These are phyloP conservation scores for Morinoia aosen DNA, from an alignment of 2,888 invertebrate species.

Conservation along the genomic window DNA sequence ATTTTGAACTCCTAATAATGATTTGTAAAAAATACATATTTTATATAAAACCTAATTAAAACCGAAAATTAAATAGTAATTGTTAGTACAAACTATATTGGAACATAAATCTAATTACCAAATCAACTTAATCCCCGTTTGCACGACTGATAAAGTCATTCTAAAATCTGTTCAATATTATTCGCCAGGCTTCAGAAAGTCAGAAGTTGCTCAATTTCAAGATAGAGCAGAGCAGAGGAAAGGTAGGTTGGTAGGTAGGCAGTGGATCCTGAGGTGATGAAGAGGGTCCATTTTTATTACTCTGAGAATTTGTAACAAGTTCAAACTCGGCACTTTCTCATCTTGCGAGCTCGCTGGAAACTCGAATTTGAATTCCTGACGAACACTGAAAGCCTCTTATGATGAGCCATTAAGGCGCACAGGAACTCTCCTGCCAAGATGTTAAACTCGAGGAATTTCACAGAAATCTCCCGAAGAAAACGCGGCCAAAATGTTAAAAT, in stretches of 20 bases:
- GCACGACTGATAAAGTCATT: background rate
- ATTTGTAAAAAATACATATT: too few relatives aligned
- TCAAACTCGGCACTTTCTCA: constrained; percentile 12
- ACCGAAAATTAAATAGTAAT: too few relatives aligned
- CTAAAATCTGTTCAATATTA: background rate
- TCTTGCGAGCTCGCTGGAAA: background rate
- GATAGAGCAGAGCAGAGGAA: background rate
- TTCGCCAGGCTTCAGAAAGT: background rate
- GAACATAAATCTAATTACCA: background rate
- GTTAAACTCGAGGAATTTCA: background rate
- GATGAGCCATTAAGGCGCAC: constrained; percentile 3
- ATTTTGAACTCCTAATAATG: too few relatives aligned
- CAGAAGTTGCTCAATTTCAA: background rate
- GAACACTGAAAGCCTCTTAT: constrained; percentile 17
- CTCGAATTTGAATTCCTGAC: constrained; percentile 17
- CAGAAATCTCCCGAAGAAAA: background rate
- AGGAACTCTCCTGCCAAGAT: background rate
- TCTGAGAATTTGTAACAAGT: background rate
- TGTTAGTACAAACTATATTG: too few relatives aligned
- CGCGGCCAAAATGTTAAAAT: background rate
- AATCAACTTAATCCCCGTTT: background rate
- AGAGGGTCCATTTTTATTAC: background rate
- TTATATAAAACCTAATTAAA: too few relatives aligned
- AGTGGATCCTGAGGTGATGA: background rate
- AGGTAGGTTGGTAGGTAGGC: background rate